phyloP scores from a whole-genome alignment of 1,140 invertebrate species.

The Tenebrio molitor region DNA sequence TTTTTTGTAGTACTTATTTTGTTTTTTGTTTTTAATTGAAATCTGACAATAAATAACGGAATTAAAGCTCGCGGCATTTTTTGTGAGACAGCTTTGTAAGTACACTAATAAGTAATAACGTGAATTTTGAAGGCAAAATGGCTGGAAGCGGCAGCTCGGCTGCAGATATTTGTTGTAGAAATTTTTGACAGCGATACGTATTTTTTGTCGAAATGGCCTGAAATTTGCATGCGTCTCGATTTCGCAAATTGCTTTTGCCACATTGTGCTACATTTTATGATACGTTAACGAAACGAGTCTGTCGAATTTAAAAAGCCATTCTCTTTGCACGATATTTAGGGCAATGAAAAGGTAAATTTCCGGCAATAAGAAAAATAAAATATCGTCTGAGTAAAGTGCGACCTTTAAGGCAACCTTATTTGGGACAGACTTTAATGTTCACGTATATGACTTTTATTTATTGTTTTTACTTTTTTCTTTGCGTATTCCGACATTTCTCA shows the following conservation, averaged over 20 bases:
- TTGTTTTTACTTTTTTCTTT: conserved; percentile 8
- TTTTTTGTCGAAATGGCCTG: conserved; percentile 5
- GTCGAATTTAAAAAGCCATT: conserved; percentile 42
- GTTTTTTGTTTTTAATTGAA: too few species aligned
- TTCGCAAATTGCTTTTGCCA: conserved; percentile 37
- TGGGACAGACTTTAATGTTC: conserved; percentile 28
- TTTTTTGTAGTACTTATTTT: too few species aligned
- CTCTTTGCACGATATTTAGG: conserved; percentile 42
- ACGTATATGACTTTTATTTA: background rate
- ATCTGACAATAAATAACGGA: too few species aligned
- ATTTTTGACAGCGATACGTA: too few species aligned
- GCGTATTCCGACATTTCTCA: conserved; percentile 36
- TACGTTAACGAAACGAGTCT: conserved; percentile 38
- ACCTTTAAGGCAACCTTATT: conserved; percentile 42
- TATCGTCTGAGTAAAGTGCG: conserved; percentile 38
- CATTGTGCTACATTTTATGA: conserved; percentile 36
- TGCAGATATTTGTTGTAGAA: too few species aligned
- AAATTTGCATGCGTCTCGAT: conserved; percentile 16
- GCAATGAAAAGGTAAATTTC: conserved; percentile 46
- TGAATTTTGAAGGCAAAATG: too few species aligned
- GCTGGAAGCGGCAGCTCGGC: too few species aligned
- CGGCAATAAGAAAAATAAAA: conserved; percentile 42
- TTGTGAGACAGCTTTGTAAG: too few species aligned
- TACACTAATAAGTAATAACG: too few species aligned
- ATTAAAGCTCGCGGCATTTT: too few species aligned